Evolutionary conservation across 2,113 vertebrate genomes (phyloP).

Genomic region (Cardinalis cardinalis): DNA sequence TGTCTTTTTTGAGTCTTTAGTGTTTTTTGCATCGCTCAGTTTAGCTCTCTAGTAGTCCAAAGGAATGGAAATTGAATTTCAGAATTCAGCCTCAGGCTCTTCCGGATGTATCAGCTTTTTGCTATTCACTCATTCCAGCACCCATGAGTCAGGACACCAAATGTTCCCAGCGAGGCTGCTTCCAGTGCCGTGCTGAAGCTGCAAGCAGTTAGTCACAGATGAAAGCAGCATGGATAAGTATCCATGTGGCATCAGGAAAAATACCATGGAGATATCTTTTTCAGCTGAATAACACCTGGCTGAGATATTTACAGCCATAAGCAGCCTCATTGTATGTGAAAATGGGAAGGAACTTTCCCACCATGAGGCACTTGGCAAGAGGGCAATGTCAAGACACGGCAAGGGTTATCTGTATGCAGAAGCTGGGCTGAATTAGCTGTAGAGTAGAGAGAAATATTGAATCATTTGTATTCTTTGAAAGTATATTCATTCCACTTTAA

Average conservation of each 20-base stretch:
- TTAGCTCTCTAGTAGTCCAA: constrained; percentile 44
- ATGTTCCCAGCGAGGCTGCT: constrained; percentile 54
- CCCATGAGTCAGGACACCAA: constrained; percentile 69
- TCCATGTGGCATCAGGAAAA: constrained; percentile 43
- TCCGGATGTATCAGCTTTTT: constrained; percentile 64
- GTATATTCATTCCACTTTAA: constrained; percentile 38
- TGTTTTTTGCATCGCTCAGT: background rate
- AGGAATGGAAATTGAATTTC: constrained; percentile 58
- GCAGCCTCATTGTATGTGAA: background rate
- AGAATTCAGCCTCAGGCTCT: constrained; percentile 52
- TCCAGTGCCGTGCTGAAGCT: constrained; percentile 50
- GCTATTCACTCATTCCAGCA: constrained; percentile 50
- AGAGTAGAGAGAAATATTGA: constrained; percentile 2
- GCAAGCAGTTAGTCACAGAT: constrained; percentile 62
- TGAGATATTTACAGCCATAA: constrained; percentile 29
- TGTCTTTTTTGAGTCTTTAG: constrained; percentile 23
- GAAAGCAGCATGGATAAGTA: constrained; percentile 46
- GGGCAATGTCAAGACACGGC: accelerated
- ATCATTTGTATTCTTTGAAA: constrained; percentile 33
- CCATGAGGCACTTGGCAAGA: background rate
- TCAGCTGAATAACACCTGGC: constrained; percentile 23
- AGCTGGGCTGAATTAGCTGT: background rate
- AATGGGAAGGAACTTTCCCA: background rate
- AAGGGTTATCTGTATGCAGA: background rate
- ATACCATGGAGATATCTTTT: constrained; percentile 42